Percentiles rank a stretch among this genome's conserved stretches.
Conservation (phyloP, 2,113 vertebrate species). For the Athene cunicularia region DNA sequence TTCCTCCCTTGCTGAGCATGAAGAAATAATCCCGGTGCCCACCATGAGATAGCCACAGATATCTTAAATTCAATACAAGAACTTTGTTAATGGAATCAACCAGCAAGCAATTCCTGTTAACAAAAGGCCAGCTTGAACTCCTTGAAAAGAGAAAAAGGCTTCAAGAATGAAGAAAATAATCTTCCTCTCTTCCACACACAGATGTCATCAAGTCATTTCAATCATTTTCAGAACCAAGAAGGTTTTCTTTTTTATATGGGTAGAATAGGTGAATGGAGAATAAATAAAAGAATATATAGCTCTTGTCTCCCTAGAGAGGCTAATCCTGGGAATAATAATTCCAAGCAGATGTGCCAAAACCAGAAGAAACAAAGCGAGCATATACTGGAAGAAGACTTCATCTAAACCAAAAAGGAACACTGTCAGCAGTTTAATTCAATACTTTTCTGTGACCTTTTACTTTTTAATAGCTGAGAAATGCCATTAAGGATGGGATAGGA, state of each 20-base stretch:
- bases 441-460: not conserved
- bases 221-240: not conserved
- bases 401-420: not conserved
- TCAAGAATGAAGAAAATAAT: not conserved
- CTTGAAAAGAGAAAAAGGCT: slow-evolving; percentile 1
- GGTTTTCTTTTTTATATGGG: not conserved
- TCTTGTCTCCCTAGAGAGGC: not conserved
- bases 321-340: slow-evolving; percentile 4
- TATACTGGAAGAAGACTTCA: not conserved
- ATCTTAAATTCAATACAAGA: not conserved
- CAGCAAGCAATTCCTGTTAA: slow-evolving; percentile 40
- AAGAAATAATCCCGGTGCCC: not conserved
- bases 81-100: not conserved
- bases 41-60: not conserved
- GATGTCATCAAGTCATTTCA: not conserved
- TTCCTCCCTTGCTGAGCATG: not conserved
- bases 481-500: not conserved
- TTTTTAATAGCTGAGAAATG: slow-evolving; percentile 1
- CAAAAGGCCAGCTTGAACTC: slow-evolving; percentile 20
- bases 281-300: not conserved
- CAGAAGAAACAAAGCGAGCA: not conserved
- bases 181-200: not conserved
- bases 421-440: not conserved
- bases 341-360: not conserved
- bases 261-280: not conserved